Percentiles rank a stretch among this genome's conserved stretches.
Evolutionary conservation across 2,113 vertebrate genomes (phyloP).

Genomic region (Macroglossus sobrinus): DNA sequence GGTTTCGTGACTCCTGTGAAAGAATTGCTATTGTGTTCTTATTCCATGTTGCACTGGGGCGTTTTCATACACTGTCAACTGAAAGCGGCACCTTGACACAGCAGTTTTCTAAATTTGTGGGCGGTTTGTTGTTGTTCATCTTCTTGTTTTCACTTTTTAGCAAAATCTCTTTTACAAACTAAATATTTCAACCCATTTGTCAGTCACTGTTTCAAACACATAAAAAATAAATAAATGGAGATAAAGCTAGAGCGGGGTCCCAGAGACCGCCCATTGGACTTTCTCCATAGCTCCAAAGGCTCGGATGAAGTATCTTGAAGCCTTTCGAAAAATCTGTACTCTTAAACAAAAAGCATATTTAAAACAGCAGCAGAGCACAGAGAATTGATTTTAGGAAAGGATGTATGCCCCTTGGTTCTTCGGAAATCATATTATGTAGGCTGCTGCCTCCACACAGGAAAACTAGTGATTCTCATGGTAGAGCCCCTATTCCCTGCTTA

Average conservation of each 20-base stretch:
- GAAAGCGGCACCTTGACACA: not conserved
- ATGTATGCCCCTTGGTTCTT: not conserved
- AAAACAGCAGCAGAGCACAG: not conserved
- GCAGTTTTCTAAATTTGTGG: not conserved
- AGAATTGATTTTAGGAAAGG: not conserved
- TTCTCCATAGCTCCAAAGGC: not conserved
- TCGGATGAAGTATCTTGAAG: not conserved
- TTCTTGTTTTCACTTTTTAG: not conserved
- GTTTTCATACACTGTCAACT: too few species aligned
- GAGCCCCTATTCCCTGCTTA: not conserved
- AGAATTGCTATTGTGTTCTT: not conserved
- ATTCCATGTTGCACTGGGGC: fast-evolving
- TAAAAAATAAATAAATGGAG: not conserved
- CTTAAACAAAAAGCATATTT: not conserved
- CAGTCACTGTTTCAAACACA: not conserved
- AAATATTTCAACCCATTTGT: not conserved
- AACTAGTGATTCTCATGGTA: not conserved
- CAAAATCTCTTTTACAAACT: not conserved
- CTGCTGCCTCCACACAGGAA: not conserved
- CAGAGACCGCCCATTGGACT: not conserved
- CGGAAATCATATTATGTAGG: not conserved
- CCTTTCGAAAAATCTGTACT: not conserved
- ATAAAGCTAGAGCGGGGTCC: not conserved
- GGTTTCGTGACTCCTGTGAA: not conserved
- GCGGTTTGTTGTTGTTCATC: not conserved